Conservation (phyloP, 2,113 vertebrate species). For the Lampris incognitus region DNA sequence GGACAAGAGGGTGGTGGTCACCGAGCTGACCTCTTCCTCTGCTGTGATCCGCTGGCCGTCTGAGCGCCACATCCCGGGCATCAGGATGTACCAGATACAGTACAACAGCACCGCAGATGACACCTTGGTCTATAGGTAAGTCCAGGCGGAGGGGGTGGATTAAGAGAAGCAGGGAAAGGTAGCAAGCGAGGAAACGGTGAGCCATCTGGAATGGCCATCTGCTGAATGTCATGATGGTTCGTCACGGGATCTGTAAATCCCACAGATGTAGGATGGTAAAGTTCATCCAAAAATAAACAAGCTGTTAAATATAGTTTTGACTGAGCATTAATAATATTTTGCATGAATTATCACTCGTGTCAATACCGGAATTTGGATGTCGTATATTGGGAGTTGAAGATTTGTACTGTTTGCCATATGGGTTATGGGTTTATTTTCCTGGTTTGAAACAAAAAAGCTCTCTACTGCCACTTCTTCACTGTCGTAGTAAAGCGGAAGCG, state of each 20-base stretch:
- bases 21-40: slow-evolving; percentile 87
- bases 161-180: slow-evolving; percentile 1
- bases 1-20: slow-evolving; percentile 85
- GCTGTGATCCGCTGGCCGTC: slow-evolving; percentile 92
- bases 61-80: slow-evolving; percentile 89
- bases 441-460: no score
- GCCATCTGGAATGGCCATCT: slow-evolving; percentile 72
- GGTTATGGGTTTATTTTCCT: no score
- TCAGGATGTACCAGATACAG: slow-evolving; percentile 95
- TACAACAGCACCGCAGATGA: slow-evolving; percentile 94
- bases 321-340: slow-evolving; percentile 15
- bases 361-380: slow-evolving; percentile 2
- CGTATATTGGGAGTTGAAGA: not conserved
- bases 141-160: not conserved
- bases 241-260: slow-evolving; percentile 39
- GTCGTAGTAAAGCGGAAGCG: not conserved
- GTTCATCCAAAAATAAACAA: slow-evolving; percentile 37
- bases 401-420: no score
- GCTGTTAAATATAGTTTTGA: not conserved
- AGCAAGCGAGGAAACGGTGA: slow-evolving; percentile 46
- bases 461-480: no score
- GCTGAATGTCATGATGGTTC: slow-evolving; percentile 43
- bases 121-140: slow-evolving; percentile 94
- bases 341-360: not conserved
- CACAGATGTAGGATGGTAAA: slow-evolving; percentile 53